Evolutionary conservation across 1,140 invertebrate species (phyloP), one percentile per base, ranked within the genome.

Genomic region (Caenorhabditis remanei): DNA sequence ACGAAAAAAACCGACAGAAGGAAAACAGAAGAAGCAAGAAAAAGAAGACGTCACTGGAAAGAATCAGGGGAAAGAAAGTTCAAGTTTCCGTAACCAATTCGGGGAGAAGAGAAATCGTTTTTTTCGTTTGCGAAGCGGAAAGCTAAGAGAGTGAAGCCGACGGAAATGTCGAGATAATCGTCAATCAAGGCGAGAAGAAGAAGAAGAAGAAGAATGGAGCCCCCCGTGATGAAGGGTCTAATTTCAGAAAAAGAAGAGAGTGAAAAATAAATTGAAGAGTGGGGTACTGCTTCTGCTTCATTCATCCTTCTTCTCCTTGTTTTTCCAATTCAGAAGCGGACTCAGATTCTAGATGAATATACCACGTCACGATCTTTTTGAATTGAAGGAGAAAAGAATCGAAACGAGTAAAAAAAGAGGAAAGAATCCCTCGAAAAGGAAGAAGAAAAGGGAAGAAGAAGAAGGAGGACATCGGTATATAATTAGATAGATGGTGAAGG

Each of bases 41-140:
- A 46, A 46, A 71, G 4, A 46, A 71, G 40, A 79, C 71, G 71
- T 79, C 71, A 79, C 46, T 50, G 71, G 14, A 40, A 50, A 50
- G 40, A 50, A 41, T 21, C 13, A 14, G 21, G 24, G 11, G 14
- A 79, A 79, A 79, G 46, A 79, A 79, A 79, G 71, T 79, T 79
- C 71, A 79, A 79, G 71, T 79, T 79, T 79, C 71, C 71, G 71
- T 79, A 79, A 79, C 71, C 71, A 79, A 79, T 79, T 79, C 46
- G 71, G 8, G 46, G 71, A 71, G 65, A 71, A 71, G 41, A 71
- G 24, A 24, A 48, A 50, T 41, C 71, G n/a, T 24, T 50, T 41
- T 41, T 79, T 79, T 79, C 50, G 9, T 53, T 14, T 11, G 19
- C 13, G 71, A 50, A 48, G 71, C 46, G 46, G 71, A 79, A 79